Evolutionary conservation across 2,888 invertebrate genomes (phyloP).

Genomic region (Ramazzottius varieornatus): DNA sequence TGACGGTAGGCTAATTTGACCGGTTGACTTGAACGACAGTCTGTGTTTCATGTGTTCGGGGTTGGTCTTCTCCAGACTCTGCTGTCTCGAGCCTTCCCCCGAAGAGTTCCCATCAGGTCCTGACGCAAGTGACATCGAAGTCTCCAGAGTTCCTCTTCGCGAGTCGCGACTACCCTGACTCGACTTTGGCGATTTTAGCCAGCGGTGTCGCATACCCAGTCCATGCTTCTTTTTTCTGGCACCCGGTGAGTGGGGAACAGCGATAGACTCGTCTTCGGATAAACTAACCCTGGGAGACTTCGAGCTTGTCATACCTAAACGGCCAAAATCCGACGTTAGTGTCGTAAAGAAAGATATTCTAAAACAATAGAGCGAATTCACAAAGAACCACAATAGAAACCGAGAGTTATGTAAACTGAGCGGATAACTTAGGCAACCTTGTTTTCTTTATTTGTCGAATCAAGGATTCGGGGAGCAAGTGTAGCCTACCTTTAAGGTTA

Average conservation of each 20-base stretch:
- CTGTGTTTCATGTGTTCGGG: not conserved
- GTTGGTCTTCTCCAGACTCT: not conserved
- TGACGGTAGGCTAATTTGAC: not conserved
- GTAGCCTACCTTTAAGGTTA: too few species aligned
- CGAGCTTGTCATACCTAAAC: constrained; percentile 2
- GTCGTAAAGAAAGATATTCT: too few species aligned
- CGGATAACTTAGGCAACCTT: too few species aligned
- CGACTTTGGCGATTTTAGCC: not conserved
- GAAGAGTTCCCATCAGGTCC: not conserved
- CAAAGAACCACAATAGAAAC: too few species aligned
- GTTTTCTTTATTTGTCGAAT: too few species aligned
- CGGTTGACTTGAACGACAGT: not conserved
- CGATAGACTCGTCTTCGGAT: constrained; percentile 14
- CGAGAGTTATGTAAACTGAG: too few species aligned
- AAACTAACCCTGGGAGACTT: constrained; percentile 13
- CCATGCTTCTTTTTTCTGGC: not conserved
- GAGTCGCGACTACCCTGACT: not conserved
- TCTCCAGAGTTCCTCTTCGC: not conserved
- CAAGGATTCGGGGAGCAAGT: too few species aligned
- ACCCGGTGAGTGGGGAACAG: constrained; percentile 11
- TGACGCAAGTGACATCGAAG: not conserved
- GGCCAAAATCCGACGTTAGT: too few species aligned
- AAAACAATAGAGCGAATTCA: too few species aligned
- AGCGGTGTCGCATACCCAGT: not conserved
- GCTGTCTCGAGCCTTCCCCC: not conserved